Evolutionary conservation across 1,140 invertebrate species (phyloP), one percentile per base, ranked within the genome.

Genomic region (Wasmannia auropunctata): DNA sequence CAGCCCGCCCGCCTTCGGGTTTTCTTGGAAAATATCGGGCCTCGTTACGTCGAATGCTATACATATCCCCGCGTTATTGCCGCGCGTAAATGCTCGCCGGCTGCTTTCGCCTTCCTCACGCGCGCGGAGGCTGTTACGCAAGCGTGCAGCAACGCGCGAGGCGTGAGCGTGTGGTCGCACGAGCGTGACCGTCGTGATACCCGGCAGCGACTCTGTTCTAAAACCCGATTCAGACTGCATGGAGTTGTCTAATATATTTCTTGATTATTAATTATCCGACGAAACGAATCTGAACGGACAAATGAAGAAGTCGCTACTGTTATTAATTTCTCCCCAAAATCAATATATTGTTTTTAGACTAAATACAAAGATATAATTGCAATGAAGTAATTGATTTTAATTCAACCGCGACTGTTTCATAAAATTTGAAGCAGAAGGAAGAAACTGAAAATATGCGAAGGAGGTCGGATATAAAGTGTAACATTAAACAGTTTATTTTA

Each of bases 21-120:
- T 79, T n/a, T 67, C 60, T 51, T 31, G 76, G 76, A 79, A 79
- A 79, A 79, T 79, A 79, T 67, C 76, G 19, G 76, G 43, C 31
- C 28, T 51, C 76, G 76, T 67, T 65, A 58, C 58, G 28, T 46
- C 58, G 60, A 79, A 67, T 31, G 60, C 76, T 79, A 34, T 51
- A 79, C 76, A 51, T 51, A 67, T 51, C 76, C 40, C 28, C 40
- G 7, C 58, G 76, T 79, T 79, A 79, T 79, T 76, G 54, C 54
- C 54, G 37, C 54, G 19, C 54, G 74, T 76, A 76, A 76, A 76
- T 37, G 54, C 54, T 75, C 54, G 54, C 43, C 25, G 54, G 37
- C 22, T 76, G 46, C 54, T 54, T 76, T 49, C 37, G 74, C 74
- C 70, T 51, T 37, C 28, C 70, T 25, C 74, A 54, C 34, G 16